phyloP scores from a whole-genome alignment of 2,888 invertebrate species.

The Polydrusus tereticollis region DNA sequence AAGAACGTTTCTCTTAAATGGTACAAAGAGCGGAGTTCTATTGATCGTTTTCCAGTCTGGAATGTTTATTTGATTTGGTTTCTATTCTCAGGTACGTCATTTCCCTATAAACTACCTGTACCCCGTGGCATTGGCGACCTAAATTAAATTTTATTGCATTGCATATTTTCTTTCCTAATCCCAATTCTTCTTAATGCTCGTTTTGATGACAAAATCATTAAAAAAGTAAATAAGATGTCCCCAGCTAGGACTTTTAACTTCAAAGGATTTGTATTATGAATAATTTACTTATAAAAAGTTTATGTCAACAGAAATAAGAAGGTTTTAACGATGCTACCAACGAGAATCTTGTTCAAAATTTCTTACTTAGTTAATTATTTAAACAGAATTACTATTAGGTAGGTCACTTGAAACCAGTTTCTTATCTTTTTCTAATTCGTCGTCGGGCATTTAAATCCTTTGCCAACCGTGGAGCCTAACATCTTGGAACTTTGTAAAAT shows the following conservation, averaged over 20 bases:
- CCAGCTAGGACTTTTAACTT: not conserved
- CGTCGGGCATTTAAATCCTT: not conserved
- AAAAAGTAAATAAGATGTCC: not conserved
- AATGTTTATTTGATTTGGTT: not conserved
- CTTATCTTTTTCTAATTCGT: not conserved
- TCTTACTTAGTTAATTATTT: not conserved
- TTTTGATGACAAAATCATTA: not conserved
- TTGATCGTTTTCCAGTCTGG: not conserved
- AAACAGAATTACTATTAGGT: not conserved
- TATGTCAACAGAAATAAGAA: conserved; percentile 5
- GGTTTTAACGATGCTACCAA: not conserved
- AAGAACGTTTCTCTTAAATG: not conserved
- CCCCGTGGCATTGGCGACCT: no score
- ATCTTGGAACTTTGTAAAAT: not conserved
- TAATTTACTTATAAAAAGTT: conserved; percentile 8
- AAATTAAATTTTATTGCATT: no score
- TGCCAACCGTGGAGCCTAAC: not conserved
- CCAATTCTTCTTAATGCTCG: no score
- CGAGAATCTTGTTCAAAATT: not conserved
- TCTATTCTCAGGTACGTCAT: no score
- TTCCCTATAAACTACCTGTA: no score
- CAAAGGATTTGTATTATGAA: conserved; percentile 12
- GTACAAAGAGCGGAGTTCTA: not conserved
- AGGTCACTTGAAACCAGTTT: no score
- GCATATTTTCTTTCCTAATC: no score